phyloP scores from a whole-genome alignment of 2,113 vertebrate genomes.

The Trichomycterus rosablanca region DNA sequence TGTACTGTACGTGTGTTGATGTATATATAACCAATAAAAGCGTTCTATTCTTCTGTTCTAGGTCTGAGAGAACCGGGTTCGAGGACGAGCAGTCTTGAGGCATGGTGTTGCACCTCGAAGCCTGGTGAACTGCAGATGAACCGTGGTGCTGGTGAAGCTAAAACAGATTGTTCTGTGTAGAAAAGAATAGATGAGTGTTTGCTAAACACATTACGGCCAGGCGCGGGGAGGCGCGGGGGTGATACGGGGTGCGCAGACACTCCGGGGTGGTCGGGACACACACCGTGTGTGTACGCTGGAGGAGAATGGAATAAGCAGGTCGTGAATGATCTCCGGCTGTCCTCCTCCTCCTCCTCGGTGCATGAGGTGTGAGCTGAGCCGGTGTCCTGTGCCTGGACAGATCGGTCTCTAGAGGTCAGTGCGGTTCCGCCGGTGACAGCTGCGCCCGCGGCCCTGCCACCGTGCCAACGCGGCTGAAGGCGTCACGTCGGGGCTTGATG shows the following conservation, averaged over 20 bases:
- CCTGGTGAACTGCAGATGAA: constrained; percentile 53
- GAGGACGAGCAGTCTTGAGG: no score
- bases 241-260: constrained; percentile 52
- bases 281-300: neutral
- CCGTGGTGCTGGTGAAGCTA: constrained; percentile 53
- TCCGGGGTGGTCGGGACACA: constrained; percentile 55
- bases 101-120: no score
- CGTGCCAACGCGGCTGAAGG: constrained; percentile 56
- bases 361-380: constrained; percentile 22
- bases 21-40: no score
- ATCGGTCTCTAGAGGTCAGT: constrained; percentile 76
- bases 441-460: constrained; percentile 52
- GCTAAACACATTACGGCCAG: constrained; percentile 66
- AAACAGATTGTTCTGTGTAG: constrained; percentile 64
- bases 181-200: constrained; percentile 65
- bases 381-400: constrained; percentile 61
- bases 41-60: no score
- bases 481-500: constrained; percentile 45
- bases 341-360: constrained; percentile 47
- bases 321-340: constrained; percentile 40
- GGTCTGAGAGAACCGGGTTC: no score
- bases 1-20: no score
- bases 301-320: constrained; percentile 19
- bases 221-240: constrained; percentile 49
- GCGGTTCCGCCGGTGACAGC: constrained; percentile 75